These are phyloP conservation scores for Toxostoma redivivum DNA, from an alignment of 2,113 vertebrate species.

Conservation along the genomic window DNA sequence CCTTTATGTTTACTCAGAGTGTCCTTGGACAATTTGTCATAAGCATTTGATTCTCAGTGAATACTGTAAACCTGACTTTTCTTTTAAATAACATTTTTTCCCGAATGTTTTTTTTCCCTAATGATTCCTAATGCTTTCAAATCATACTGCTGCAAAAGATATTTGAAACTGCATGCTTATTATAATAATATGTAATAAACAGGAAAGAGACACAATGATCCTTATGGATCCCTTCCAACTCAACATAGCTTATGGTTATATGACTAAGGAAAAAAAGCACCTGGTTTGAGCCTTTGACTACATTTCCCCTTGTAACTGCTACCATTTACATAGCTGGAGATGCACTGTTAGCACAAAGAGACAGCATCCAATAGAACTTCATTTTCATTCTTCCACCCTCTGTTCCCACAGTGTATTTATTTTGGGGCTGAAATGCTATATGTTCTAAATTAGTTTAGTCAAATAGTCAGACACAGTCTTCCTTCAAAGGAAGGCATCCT, in stretches of 20 bases:
- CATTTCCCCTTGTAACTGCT: background rate
- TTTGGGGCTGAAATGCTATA: background rate
- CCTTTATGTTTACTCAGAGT: background rate
- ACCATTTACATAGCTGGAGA: background rate
- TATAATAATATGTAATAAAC: background rate
- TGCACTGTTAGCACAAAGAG: background rate
- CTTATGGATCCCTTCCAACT: background rate
- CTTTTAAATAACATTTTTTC: background rate
- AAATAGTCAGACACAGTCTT: background rate
- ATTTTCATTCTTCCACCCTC: background rate
- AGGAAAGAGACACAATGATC: background rate
- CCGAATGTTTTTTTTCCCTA: background rate
- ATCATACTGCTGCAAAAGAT: background rate
- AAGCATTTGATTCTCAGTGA: background rate
- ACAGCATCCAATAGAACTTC: background rate
- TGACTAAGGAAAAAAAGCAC: background rate
- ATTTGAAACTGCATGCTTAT: background rate
- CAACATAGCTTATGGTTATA: background rate
- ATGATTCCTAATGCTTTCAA: background rate
- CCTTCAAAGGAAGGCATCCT: background rate
- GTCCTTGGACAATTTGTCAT: background rate
- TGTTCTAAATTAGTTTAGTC: background rate
- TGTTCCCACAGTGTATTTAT: background rate
- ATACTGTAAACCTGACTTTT: background rate
- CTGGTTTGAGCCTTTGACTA: background rate